Percentiles rank a stretch among this genome's conserved stretches.
phyloP scores from a whole-genome alignment of 2,113 vertebrate species.

The Cyanocitta stelleri region DNA sequence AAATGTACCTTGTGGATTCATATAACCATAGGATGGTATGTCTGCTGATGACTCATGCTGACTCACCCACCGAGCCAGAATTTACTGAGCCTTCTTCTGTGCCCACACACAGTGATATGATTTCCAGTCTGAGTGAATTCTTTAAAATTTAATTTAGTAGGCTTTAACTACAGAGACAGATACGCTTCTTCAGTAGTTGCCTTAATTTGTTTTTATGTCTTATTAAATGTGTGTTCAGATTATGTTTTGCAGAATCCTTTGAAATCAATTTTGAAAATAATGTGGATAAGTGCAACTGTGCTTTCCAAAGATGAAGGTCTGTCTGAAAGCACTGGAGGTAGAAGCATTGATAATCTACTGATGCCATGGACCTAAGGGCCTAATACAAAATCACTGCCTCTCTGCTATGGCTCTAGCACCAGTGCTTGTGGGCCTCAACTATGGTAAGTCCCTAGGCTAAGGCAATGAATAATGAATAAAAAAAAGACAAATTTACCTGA shows the following conservation, averaged over 20 bases:
- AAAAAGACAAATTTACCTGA: neutral
- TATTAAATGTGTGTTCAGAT: constrained; percentile 15
- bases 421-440: neutral
- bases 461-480: neutral
- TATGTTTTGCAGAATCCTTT: constrained; percentile 29
- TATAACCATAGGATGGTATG: constrained; percentile 25
- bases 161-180: constrained; percentile 45
- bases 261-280: constrained; percentile 3
- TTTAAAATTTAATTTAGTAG: constrained; percentile 57
- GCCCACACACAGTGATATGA: constrained; percentile 55
- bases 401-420: neutral
- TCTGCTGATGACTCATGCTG: constrained; percentile 63
- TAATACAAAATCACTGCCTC: neutral
- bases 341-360: neutral
- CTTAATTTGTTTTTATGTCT: constrained; percentile 37
- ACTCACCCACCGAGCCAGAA: constrained; percentile 48
- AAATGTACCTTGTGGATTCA: constrained; percentile 47
- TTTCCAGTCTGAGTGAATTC: constrained; percentile 54
- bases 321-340: neutral
- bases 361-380: neutral
- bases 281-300: neutral
- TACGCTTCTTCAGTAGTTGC: neutral
- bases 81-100: constrained; percentile 34
- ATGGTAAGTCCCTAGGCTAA: neutral
- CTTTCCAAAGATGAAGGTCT: neutral